Conservation (phyloP, 2,888 invertebrate species). For the Acleris cristana region DNA sequence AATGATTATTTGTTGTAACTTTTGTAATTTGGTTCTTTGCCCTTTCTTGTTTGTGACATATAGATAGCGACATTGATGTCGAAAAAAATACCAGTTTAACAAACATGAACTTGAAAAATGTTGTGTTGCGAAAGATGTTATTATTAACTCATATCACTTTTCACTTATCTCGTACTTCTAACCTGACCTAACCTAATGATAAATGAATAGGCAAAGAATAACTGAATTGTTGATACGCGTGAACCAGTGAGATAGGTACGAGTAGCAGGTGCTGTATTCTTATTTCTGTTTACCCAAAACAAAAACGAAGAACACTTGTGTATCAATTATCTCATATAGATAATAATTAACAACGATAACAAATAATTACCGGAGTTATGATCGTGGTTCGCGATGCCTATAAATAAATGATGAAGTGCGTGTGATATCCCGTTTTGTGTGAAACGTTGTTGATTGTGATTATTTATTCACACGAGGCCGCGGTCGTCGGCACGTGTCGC, state of each 20-base stretch:
- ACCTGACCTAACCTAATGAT: no score
- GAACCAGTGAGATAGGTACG: no score
- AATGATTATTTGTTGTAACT: slow-evolving; percentile 35
- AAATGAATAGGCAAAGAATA: no score
- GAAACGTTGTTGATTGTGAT: slow-evolving; percentile 44
- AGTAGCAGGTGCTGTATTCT: neutral
- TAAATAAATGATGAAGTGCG: slow-evolving; percentile 35
- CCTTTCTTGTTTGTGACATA: neutral
- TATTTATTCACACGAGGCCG: slow-evolving; percentile 59
- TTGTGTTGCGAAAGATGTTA: no score
- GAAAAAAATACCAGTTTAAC: no score
- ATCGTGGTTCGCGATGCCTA: slow-evolving; percentile 14
- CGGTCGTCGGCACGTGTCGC: slow-evolving; percentile 58
- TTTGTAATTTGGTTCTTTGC: slow-evolving; percentile 27
- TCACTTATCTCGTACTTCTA: no score
- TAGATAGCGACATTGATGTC: no score
- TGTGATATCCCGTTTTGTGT: slow-evolving; percentile 34
- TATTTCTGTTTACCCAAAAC: neutral
- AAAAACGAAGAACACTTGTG: neutral
- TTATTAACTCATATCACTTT: no score
- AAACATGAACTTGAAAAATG: no score
- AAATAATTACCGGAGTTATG: slow-evolving; percentile 11
- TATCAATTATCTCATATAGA: slow-evolving; percentile 16
- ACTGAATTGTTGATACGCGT: no score
- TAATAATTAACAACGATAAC: slow-evolving; percentile 1